Percentiles rank a stretch among this genome's conserved stretches.
Evolutionary conservation across 2,888 invertebrate genomes (phyloP).

Genomic region (Agrilus biguttatus): DNA sequence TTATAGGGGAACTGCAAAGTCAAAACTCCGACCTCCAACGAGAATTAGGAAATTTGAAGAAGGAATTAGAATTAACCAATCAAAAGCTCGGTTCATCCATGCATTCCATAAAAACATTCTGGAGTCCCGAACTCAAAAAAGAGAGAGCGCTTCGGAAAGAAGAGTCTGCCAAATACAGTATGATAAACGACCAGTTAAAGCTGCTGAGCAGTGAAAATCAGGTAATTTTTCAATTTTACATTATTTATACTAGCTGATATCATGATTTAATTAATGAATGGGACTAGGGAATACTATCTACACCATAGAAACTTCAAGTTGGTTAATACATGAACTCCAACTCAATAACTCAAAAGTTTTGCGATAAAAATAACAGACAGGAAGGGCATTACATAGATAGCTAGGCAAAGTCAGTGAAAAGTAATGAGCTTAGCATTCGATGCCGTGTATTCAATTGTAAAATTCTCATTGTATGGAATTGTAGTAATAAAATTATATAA

Average conservation of each 20-base stretch:
- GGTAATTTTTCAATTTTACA: conserved; percentile 38
- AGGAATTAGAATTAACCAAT: conserved; percentile 88
- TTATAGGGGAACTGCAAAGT: conserved; percentile 67
- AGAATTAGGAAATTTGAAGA: conserved; percentile 80
- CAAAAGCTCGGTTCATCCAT: conserved; percentile 96
- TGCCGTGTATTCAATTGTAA: too few relatives aligned
- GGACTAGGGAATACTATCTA: too few relatives aligned
- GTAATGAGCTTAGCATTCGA: too few relatives aligned
- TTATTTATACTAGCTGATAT: neutral
- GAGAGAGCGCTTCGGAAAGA: conserved; percentile 93
- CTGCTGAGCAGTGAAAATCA: conserved; percentile 92
- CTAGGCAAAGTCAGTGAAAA: too few relatives aligned
- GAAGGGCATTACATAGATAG: too few relatives aligned
- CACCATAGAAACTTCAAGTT: too few relatives aligned
- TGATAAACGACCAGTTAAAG: conserved; percentile 93
- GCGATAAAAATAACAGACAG: too few relatives aligned
- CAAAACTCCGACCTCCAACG: conserved; percentile 91
- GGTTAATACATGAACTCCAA: too few relatives aligned
- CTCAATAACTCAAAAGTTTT: too few relatives aligned
- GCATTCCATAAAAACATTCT: conserved; percentile 99
- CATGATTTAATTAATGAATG: too few relatives aligned
- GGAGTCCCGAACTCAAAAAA: conserved; percentile 99
- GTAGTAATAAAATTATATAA: too few relatives aligned
- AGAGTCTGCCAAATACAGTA: conserved; percentile 92
- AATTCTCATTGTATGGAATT: too few relatives aligned